Conservation (phyloP, 2,888 invertebrate species). For the Melanargia galathea region DNA sequence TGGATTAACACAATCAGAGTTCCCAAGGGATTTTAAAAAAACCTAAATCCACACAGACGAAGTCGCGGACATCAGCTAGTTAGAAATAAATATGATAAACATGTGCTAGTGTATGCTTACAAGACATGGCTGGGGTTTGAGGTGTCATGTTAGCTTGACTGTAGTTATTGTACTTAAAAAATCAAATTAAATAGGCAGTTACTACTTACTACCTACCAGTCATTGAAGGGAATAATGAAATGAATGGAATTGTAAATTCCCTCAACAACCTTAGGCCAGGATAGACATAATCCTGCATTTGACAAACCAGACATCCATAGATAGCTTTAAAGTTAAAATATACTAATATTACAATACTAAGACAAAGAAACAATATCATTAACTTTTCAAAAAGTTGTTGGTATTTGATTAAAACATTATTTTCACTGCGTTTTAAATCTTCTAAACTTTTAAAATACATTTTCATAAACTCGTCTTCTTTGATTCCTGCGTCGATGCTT, state of each 20-base stretch:
- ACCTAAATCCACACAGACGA: no score
- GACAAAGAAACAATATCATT: slow-evolving; percentile 18
- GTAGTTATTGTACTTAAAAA: no score
- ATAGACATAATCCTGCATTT: slow-evolving; percentile 91
- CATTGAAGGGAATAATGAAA: slow-evolving; percentile 87
- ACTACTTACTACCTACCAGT: slow-evolving; percentile 86
- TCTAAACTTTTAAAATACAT: slow-evolving; percentile 77
- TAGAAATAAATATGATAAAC: no score
- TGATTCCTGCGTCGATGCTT: slow-evolving; percentile 82
- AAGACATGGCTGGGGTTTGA: no score
- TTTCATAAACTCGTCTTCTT: slow-evolving; percentile 83
- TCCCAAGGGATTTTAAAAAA: no score
- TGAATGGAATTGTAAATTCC: slow-evolving; percentile 88
- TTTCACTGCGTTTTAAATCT: slow-evolving; percentile 53
- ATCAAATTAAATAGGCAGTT: no score
- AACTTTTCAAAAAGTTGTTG: slow-evolving; percentile 20
- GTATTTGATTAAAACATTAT: slow-evolving; percentile 12
- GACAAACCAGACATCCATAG: slow-evolving; percentile 85
- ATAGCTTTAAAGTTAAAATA: slow-evolving; percentile 83
- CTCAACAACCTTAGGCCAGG: slow-evolving; percentile 89
- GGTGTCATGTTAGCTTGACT: no score
- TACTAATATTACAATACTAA: slow-evolving; percentile 45
- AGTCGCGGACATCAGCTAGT: no score
- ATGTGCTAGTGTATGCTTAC: no score
- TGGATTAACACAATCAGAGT: no score